phyloP scores from a whole-genome alignment of 1,140 invertebrate genomes.

The Aphaenogaster floridana region DNA sequence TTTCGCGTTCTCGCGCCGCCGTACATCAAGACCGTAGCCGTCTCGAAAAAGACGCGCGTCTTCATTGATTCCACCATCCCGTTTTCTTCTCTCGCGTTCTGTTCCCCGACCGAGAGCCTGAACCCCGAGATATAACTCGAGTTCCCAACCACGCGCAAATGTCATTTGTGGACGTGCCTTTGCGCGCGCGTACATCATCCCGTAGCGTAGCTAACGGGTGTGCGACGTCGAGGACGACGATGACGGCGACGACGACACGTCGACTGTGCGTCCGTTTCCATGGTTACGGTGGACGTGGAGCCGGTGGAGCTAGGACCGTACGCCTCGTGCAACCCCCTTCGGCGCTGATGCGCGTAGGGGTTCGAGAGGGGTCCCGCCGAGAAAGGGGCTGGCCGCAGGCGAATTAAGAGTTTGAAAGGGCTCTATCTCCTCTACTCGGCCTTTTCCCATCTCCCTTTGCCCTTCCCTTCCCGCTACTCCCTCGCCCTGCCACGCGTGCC shows the following conservation, averaged over 20 bases:
- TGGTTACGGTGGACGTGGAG: slow-evolving; percentile 75
- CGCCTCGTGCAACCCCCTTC: slow-evolving; percentile 66
- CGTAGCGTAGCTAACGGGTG: slow-evolving; percentile 41
- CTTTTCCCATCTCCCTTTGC: slow-evolving; percentile 27
- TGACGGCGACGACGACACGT: slow-evolving; percentile 58
- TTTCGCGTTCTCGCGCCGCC: slow-evolving; percentile 10
- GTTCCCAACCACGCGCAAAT: slow-evolving; percentile 67
- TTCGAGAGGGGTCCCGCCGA: slow-evolving; percentile 68
- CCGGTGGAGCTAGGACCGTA: slow-evolving; percentile 70
- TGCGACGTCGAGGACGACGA: slow-evolving; percentile 32
- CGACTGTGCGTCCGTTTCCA: slow-evolving; percentile 78
- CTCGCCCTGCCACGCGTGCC: background rate
- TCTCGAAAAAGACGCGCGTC: slow-evolving; percentile 47
- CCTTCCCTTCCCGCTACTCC: slow-evolving; percentile 11
- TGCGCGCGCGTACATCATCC: slow-evolving; percentile 53
- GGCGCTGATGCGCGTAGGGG: slow-evolving; percentile 61
- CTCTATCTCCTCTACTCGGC: slow-evolving; percentile 62
- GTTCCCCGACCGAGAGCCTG: slow-evolving; percentile 37
- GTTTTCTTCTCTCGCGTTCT: slow-evolving; percentile 61
- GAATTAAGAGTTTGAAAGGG: slow-evolving; percentile 82
- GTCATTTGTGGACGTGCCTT: slow-evolving; percentile 73
- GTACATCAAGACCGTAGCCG: slow-evolving; percentile 1
- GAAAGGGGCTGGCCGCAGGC: slow-evolving; percentile 77
- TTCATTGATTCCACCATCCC: slow-evolving; percentile 63
- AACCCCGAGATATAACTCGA: slow-evolving; percentile 49